Conservation (phyloP, 2,797 vertebrate genomes). For the Chaunax sp. region DNA sequence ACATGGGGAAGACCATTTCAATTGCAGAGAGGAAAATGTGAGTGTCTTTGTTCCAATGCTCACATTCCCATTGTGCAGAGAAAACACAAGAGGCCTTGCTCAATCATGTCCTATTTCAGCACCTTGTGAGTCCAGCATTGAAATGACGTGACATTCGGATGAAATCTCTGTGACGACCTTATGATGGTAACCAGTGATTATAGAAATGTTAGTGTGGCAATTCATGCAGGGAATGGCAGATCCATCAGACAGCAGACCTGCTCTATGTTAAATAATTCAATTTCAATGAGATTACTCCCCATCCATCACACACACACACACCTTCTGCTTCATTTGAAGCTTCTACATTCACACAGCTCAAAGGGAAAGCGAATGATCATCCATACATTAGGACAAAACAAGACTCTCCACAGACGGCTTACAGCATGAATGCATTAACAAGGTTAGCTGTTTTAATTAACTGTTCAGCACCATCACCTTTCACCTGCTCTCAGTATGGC, state of each 20-base stretch:
- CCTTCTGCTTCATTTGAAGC: constrained; percentile 71
- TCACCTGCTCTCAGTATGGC: constrained; percentile 54
- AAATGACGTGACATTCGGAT: constrained; percentile 53
- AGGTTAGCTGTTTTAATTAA: constrained; percentile 73
- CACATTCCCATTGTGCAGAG: constrained; percentile 14
- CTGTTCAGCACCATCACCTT: constrained; percentile 55
- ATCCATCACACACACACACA: constrained; percentile 43
- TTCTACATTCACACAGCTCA: constrained; percentile 71
- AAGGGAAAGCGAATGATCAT: constrained; percentile 66
- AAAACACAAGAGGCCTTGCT: constrained; percentile 43
- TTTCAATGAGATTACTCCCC: constrained; percentile 58
- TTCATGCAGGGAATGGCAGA: constrained; percentile 47
- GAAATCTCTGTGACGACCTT: constrained; percentile 46
- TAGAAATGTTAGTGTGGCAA: constrained; percentile 57
- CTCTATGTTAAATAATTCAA: constrained; percentile 64
- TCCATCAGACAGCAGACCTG: constrained; percentile 42
- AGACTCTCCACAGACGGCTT: constrained; percentile 51
- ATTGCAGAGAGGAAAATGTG: constrained; percentile 34
- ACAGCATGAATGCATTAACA: constrained; percentile 40
- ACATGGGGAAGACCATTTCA: constrained; percentile 28
- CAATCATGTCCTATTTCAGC: constrained; percentile 37
- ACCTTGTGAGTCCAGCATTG: constrained; percentile 11
- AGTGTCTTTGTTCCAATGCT: constrained; percentile 21
- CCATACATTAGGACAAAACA: constrained; percentile 67
- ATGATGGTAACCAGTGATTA: constrained; percentile 58